Base-by-base conservation (phyloP, 1,140 invertebrate genomes). In the Pentalonia nigronervosa region DNA sequence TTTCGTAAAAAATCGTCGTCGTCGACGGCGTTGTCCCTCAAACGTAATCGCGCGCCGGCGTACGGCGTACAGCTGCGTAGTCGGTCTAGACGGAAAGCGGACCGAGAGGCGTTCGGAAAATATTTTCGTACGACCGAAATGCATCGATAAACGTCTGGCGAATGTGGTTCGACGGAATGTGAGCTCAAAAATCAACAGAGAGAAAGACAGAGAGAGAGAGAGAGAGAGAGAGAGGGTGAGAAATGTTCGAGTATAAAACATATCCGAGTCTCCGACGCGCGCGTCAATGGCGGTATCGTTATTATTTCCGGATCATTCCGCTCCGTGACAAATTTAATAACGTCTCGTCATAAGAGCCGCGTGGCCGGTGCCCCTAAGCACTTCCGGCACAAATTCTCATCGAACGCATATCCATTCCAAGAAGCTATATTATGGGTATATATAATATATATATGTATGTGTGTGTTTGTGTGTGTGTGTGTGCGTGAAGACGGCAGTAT, bases 311-410 rank as follows among this genome's bases (percentile, higher is more conserved):
- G 47, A 87, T 48, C 47, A 50, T 48, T 48, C 45, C 45, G 86
- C 17, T 47, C n/a, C 11, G 25, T 20, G 45, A 47, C 86, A 87
- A 87, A 87, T 87, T 87, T 87, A 87, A 87, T 87, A 87, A 87
- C 30, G 86, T 48, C 86, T 48, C 86, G 45, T 87, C 86, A 47
- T 87, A 30, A 47, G 84, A 17, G 84, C 41, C 81, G 34, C 4
- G 60, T n/a, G n/a, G 14, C 21, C 34, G 86, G 30, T 48, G 45
- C 45, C 30, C 45, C 9, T 47, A 87, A 87, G 86, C 30, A 87
- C 86, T 48, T 87, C 47, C 86, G 30, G 45, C 17, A 8, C 47
- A 50, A 87, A 48, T 84, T 48, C 86, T 47, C 86, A 41, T 41
- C 41, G 4, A 34, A 87, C 45, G 86, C 41, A 41, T 87, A 48